phyloP scores from a whole-genome alignment of 2,888 invertebrate species.

The Syritta pipiens region DNA sequence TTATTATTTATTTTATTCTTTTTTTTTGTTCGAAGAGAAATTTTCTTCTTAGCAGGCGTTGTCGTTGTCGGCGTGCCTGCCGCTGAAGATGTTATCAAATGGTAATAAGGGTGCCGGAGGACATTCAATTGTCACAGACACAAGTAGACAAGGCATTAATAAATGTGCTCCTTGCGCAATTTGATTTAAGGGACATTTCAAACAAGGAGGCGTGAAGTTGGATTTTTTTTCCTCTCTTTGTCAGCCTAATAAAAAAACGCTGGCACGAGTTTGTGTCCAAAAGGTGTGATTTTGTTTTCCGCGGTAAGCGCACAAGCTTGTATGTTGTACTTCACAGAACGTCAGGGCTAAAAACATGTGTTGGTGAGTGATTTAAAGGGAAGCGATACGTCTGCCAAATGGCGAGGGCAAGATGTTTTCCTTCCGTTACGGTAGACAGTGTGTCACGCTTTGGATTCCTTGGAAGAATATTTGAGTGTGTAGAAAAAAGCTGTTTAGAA shows the following conservation, averaged over 20 bases:
- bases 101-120: constrained; percentile 67
- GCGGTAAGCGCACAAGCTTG: constrained; percentile 32
- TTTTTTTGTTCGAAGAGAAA: constrained; percentile 23
- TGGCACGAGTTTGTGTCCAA: constrained; percentile 59
- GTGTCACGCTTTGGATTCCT: not conserved
- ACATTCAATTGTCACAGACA: constrained; percentile 66
- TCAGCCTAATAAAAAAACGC: constrained; percentile 1
- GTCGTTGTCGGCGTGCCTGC: constrained; percentile 49
- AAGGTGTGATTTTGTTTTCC: constrained; percentile 53
- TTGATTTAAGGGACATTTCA: constrained; percentile 65
- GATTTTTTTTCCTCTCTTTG: constrained; percentile 32
- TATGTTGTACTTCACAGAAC: not conserved
- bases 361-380: constrained; percentile 5
- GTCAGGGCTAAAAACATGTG: constrained; percentile 21
- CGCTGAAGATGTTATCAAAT: constrained; percentile 69
- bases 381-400: constrained; percentile 7
- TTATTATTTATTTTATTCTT: not conserved
- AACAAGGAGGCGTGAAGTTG: constrained; percentile 63
- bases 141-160: constrained; percentile 61
- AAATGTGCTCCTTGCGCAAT: constrained; percentile 57
- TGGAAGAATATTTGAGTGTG: too few species aligned
- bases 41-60: constrained; percentile 59
- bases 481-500: too few species aligned
- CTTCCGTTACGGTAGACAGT: not conserved
- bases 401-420: constrained; percentile 1